phyloP scores from a whole-genome alignment of 1,140 invertebrate genomes.

The Leguminivora glycinivorella region DNA sequence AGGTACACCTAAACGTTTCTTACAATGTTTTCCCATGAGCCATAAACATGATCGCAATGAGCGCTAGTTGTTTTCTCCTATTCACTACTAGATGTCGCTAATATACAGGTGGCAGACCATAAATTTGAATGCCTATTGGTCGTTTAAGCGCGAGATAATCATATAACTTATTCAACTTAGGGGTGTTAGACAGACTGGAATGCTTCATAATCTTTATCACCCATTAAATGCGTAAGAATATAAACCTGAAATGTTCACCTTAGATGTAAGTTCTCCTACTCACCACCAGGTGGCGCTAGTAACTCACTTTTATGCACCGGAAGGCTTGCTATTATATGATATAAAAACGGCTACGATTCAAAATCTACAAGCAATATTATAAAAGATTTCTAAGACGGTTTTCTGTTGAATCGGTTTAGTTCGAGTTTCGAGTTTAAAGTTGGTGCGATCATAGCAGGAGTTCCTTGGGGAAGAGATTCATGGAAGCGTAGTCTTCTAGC shows the following conservation, averaged over 20 bases:
- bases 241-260: background rate
- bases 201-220: background rate
- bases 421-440: conserved; percentile 13
- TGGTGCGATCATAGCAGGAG: conserved; percentile 73
- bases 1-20: no score
- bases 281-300: conserved; percentile 1
- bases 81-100: background rate
- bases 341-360: background rate
- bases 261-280: background rate
- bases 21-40: no score
- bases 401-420: background rate
- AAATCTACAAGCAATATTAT: background rate
- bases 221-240: background rate
- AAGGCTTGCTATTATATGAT: background rate
- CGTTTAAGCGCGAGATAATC: background rate
- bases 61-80: background rate
- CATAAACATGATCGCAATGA: no score
- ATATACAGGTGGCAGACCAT: background rate
- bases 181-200: background rate
- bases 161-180: background rate
- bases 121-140: background rate
- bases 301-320: background rate
- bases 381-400: background rate
- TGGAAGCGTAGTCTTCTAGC: conserved; percentile 84
- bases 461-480: conserved; percentile 86